Base-by-base conservation (phyloP, 2,888 invertebrate genomes). In the Dryobotodes eremita region DNA sequence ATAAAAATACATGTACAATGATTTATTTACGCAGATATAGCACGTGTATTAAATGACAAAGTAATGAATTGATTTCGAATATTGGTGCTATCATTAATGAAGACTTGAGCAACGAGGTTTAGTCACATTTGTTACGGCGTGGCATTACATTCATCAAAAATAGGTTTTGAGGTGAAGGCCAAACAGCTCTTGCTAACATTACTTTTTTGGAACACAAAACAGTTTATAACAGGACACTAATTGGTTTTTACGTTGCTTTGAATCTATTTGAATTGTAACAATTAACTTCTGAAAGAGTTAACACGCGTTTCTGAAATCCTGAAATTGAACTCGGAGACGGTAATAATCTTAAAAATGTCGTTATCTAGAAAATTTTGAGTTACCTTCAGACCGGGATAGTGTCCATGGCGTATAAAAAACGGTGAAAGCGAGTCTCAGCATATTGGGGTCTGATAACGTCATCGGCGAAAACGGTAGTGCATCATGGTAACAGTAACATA, bases 131-230 rank as follows among this genome's bases (percentile, higher is more conserved):
- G 89, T 88, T 92, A 91, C 82, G 91, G 92, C 91, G 92, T 92
- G 92, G 92, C 90, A 92, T 92, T 82, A 93, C 92, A 92, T 91
- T 91, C 92, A 91, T 89, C 88, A 87, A 91, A 95, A 93, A 95
- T 94, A 91, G 93, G 95, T 94, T 94, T 94, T 90, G 91, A 89
- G 94, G 95, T 93, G 93, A 95, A 95, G 95, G 95, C 89, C 93
- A 89, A 76, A 84, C 85, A 85, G 83, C 79, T 80, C 77, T 84
- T 77, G 70, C 70, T 80, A 82, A 83, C 86, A 80, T 80, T 87
- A 46, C 71, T 77, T 72, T 87, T 80, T 86, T 84, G 68, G 78
- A 84, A 77, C 84, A 86, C 80, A 75, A 75, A 79, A 77, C 72
- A 68, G 36, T 81, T 85, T 57, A 72, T 75, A 81, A 53, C 57